These are phyloP conservation scores for Procambarus virginalis DNA, from an alignment of 1,140 invertebrate species.

Conservation along the genomic window DNA sequence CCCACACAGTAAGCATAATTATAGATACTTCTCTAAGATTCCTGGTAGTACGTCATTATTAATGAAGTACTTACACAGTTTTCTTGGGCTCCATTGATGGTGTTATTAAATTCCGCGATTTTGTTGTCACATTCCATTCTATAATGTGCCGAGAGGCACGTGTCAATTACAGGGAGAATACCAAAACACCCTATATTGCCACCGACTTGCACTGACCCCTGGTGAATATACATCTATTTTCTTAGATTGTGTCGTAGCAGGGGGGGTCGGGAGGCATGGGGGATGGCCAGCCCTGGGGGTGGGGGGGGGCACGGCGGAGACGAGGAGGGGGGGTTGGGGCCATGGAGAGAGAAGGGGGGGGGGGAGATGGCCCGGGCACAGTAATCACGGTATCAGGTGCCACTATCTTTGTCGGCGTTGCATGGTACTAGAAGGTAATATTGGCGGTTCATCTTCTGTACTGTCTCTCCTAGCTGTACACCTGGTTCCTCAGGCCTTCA, in stretches of 20 bases:
- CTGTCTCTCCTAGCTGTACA: slow-evolving; percentile 12
- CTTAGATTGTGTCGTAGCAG: background rate
- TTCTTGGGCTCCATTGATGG: no score
- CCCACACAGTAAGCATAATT: no score
- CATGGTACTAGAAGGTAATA: slow-evolving; percentile 31
- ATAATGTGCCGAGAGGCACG: background rate
- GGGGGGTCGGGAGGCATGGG: no score
- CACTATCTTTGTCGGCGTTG: slow-evolving; percentile 41
- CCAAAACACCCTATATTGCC: slow-evolving; percentile 9
- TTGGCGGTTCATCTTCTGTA: slow-evolving; percentile 16
- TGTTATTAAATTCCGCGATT: no score
- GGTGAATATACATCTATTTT: slow-evolving; percentile 32
- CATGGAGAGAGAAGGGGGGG: background rate
- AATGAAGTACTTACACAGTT: no score
- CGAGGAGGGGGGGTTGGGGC: no score
- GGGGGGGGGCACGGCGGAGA: no score
- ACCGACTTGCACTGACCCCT: slow-evolving; percentile 31
- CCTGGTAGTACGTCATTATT: no score
- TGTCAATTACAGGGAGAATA: background rate
- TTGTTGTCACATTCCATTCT: no score
- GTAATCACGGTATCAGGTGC: slow-evolving; percentile 40
- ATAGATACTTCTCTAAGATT: no score
- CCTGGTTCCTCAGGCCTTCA: background rate
- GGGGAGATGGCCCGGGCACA: background rate
- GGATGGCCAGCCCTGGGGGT: no score